These are phyloP conservation scores for Leptinotarsa undecemlineata DNA, from an alignment of 1,140 invertebrate species.

Conservation along the genomic window DNA sequence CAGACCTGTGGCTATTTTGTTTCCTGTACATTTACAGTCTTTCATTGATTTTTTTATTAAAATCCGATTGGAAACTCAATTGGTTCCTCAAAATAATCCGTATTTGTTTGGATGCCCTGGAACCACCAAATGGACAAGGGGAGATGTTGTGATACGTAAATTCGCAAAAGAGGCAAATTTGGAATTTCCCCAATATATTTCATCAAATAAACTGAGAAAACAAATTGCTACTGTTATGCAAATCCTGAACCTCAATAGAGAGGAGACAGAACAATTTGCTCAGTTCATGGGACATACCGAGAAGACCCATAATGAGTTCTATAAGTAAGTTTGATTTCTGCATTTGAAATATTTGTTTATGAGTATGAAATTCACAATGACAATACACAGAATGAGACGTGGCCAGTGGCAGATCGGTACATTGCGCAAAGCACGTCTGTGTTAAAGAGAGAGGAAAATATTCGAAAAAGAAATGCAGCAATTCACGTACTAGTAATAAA, in stretches of 20 bases:
- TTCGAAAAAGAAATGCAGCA: too few relatives aligned
- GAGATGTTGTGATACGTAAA: slow-evolving; percentile 44
- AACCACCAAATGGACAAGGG: neutral
- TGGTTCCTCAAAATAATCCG: neutral
- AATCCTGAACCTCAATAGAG: slow-evolving; percentile 46
- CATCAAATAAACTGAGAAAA: slow-evolving; percentile 44
- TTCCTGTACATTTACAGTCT: neutral
- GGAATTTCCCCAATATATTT: slow-evolving; percentile 44
- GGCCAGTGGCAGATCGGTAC: too few relatives aligned
- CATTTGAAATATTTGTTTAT: slow-evolving; percentile 1
- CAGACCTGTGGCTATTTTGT: neutral
- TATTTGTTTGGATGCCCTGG: neutral
- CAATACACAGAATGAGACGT: too few relatives aligned
- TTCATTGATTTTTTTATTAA: neutral
- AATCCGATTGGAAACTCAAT: neutral
- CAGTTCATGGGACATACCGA: slow-evolving; percentile 38
- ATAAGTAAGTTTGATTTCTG: slow-evolving; percentile 31
- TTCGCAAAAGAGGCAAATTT: slow-evolving; percentile 42
- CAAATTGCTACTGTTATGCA: slow-evolving; percentile 52
- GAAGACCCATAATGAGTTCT: slow-evolving; percentile 40
- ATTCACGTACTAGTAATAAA: too few relatives aligned
- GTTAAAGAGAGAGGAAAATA: too few relatives aligned
- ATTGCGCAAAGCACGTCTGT: too few relatives aligned
- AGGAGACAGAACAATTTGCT: slow-evolving; percentile 36
- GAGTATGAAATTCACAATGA: neutral